Evolutionary conservation across 2,113 vertebrate species (phyloP), one percentile per base, ranked within the genome.

Genomic region (Oncorhynchus mykiss): DNA sequence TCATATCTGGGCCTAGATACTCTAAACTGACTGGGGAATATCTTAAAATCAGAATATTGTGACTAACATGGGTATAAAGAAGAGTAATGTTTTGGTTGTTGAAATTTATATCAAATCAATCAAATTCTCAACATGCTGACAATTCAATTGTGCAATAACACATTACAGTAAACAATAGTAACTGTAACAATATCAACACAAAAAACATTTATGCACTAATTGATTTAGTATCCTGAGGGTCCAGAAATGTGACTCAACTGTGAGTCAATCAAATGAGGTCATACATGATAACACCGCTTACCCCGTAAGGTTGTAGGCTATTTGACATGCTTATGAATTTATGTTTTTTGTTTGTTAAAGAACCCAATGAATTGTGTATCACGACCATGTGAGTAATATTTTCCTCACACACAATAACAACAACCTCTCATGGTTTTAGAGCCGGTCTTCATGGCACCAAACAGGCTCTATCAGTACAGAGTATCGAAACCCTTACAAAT

Each of bases 1-100:
- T 84, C 48, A 64, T 78, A 39, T 51, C 29, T 85, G 84, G 86
- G 87, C 88, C 89, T 88, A 88, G 87, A 62, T 73, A 82, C 89
- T 92, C 78, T 87, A 78, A 91, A 85, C 87, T 82, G 85, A 39
- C 39, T 39, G 39, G 39, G 80, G 49, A 67, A 51, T 57, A 72
- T 57, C 60, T 51, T 73, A 29, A 78, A 39, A 39, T 2, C 29
- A 11, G 59, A 76, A 84, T 67, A 82, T 13, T 76, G 57, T 76
- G 81, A 82, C 74, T 60, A 25, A 59, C 20, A 25, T 70, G 4
- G 29, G n/a, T 13, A 39, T 8, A 8, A 39, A 39, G 7, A 71
- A 59, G 13, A 57, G 27, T 34, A 45, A 20, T 29, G n/a, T 20
- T 25, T 54, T 66, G 25, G 59, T 65, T 65, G 65, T 74, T 69